Evolutionary conservation across 92 coral and sea anemone genomes (phyloP).

Genomic region (Parazoanthus darwini): DNA sequence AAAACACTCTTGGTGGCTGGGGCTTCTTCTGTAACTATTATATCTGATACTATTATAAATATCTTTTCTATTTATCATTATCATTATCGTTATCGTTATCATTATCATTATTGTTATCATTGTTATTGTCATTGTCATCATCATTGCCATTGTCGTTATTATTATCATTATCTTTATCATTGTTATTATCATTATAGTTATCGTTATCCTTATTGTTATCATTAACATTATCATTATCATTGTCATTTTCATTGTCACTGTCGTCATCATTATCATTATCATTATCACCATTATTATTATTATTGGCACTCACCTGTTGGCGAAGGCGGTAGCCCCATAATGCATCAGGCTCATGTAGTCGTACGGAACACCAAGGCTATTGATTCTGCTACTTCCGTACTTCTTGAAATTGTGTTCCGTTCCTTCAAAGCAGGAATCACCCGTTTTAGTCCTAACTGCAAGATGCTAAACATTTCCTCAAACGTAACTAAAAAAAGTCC

Average conservation of each 20-base stretch:
- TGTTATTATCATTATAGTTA: neutral
- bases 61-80: neutral
- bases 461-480: neutral
- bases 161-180: neutral
- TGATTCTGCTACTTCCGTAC: slow-evolving; percentile 62
- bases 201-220: neutral
- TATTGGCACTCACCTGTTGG: slow-evolving; percentile 34
- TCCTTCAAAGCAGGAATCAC: slow-evolving; percentile 44
- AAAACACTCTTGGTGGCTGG: no score
- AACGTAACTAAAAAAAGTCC: no score
- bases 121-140: neutral
- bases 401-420: slow-evolving; percentile 80
- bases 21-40: neutral
- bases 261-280: neutral
- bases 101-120: neutral
- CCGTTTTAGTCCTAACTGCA: neutral
- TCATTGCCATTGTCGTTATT: neutral
- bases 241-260: neutral
- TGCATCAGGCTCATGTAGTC: slow-evolving; percentile 83
- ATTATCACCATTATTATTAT: neutral
- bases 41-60: neutral
- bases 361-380: slow-evolving; percentile 73
- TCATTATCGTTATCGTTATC: neutral
- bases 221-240: neutral
- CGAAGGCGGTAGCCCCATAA: slow-evolving; percentile 77